Evolutionary conservation across 2,113 vertebrate species (phyloP).

Genomic region (Sinosuthora webbiana): DNA sequence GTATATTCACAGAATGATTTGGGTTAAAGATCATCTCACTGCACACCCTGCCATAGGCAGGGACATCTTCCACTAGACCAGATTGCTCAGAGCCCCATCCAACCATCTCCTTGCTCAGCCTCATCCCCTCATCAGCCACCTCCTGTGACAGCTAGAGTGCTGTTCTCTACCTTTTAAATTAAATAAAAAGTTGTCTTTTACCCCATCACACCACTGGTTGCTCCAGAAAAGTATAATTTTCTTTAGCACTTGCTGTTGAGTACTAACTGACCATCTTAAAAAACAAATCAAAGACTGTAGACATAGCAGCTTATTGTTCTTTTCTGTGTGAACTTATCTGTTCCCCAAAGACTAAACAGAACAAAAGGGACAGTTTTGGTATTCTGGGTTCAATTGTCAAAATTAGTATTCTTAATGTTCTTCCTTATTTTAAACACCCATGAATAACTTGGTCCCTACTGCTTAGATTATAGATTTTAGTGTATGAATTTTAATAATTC

Average conservation of each 20-base stretch:
- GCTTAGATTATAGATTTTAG: slow-evolving; percentile 27
- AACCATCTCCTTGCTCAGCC: not conserved
- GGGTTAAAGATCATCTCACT: not conserved
- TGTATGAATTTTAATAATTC: slow-evolving; percentile 25
- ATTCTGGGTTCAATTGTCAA: not conserved
- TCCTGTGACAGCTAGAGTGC: fast-evolving
- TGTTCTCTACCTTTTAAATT: not conserved
- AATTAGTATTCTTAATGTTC: not conserved
- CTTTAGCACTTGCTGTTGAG: not conserved
- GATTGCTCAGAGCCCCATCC: not conserved
- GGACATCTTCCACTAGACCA: not conserved
- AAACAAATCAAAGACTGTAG: not conserved
- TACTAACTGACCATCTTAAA: not conserved
- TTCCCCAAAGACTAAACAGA: not conserved
- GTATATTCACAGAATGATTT: not conserved
- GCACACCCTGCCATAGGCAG: not conserved
- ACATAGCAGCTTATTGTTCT: not conserved
- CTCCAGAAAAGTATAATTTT: not conserved
- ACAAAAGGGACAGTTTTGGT: not conserved
- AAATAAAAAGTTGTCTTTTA: not conserved
- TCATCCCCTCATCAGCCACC: not conserved
- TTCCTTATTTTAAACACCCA: not conserved
- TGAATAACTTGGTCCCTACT: not conserved
- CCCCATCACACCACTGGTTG: not conserved
- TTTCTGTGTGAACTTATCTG: not conserved